phyloP scores from a whole-genome alignment of 2,113 vertebrate species.

The Heteronetta atricapilla region DNA sequence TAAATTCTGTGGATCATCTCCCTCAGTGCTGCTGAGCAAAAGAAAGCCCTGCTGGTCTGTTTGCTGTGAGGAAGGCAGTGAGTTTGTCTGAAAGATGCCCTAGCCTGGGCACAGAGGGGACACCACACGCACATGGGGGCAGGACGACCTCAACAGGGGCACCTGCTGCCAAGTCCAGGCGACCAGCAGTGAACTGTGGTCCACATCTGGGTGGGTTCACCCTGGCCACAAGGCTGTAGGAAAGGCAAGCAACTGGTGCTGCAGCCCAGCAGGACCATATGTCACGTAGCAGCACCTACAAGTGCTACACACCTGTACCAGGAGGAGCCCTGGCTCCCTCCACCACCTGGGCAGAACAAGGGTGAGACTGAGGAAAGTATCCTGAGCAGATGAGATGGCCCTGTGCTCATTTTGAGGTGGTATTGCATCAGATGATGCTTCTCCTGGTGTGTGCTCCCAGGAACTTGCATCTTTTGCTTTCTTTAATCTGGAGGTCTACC shows the following conservation, averaged over 20 bases:
- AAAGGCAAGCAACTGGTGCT: background rate
- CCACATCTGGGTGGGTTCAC: accelerated
- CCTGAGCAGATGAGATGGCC: background rate
- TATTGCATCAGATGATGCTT: background rate
- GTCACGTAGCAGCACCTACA: accelerated
- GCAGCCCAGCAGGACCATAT: accelerated
- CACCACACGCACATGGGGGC: background rate
- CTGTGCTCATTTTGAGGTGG: background rate
- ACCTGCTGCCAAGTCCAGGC: background rate
- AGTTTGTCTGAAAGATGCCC: background rate
- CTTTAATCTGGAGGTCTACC: background rate
- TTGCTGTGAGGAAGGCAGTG: background rate
- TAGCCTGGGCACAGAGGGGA: background rate
- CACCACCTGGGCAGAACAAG: background rate
- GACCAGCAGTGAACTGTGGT: background rate
- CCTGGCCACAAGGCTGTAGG: accelerated
- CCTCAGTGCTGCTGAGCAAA: background rate
- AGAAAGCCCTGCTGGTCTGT: background rate
- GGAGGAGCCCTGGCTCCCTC: background rate
- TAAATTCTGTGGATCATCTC: background rate
- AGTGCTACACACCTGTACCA: background rate
- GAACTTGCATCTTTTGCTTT: background rate
- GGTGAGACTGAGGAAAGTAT: background rate
- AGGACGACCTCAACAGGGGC: background rate
- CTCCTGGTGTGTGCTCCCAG: background rate